Evolutionary conservation across 2,888 invertebrate species (phyloP).

Genomic region (Cylindroiulus punctatus): DNA sequence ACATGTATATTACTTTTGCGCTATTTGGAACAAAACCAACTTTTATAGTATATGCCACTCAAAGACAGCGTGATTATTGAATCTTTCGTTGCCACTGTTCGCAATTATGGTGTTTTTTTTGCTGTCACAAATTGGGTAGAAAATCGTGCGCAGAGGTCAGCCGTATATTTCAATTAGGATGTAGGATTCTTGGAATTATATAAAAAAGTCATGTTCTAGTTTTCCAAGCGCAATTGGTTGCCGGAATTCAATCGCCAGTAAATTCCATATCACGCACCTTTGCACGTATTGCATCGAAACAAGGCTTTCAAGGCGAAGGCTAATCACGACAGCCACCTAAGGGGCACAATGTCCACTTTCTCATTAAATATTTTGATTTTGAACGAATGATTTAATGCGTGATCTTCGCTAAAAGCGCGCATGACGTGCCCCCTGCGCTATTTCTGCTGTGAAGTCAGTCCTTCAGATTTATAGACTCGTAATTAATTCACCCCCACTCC

Average conservation of each 20-base stretch:
- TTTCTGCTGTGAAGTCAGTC: not conserved
- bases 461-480: slow-evolving; percentile 9
- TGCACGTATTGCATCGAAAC: too few species aligned
- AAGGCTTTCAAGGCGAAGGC: slow-evolving; percentile 5
- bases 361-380: slow-evolving; percentile 35
- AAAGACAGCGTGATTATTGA: not conserved
- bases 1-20: too few species aligned
- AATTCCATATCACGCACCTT: not conserved
- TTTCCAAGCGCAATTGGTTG: not conserved
- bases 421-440: not conserved
- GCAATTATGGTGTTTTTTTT: not conserved
- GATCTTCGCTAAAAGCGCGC: slow-evolving; percentile 21
- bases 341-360: not conserved
- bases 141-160: not conserved
- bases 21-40: not conserved
- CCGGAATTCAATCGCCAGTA: not conserved
- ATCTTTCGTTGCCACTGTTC: not conserved
- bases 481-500: slow-evolving; percentile 33
- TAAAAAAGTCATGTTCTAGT: not conserved
- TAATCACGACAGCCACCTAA: not conserved
- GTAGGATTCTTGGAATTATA: not conserved
- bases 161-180: not conserved
- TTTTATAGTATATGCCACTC: too few species aligned
- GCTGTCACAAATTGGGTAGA: not conserved
- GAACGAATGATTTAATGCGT: slow-evolving; percentile 27